Base-by-base conservation (phyloP, 2,888 invertebrate species). In the Ormyrus rosae region DNA sequence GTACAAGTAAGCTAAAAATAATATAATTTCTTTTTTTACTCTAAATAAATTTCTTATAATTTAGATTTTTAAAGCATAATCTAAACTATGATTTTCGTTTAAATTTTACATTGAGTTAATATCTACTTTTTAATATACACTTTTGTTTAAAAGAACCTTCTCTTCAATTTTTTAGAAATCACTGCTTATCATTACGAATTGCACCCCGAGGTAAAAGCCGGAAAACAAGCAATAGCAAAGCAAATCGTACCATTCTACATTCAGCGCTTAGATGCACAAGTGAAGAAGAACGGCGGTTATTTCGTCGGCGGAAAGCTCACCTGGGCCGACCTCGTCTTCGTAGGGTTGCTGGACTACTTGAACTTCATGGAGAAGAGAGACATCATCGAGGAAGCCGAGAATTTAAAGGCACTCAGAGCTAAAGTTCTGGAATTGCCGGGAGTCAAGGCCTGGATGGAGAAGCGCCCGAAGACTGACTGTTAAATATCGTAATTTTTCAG, bases 301-400 rank as follows among this genome's bases (percentile, higher is more conserved):
- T 91, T 94, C 81, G 93, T 88, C 11, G 85, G 86, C 0, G 87
- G 88, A 51, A 81, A 85, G 56, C 89, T 94, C 48, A 93, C 94
- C 56, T 94, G 94, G 94, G 94, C 94, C 75, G 95, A 95, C 88
- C 85, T 95, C 9, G 91, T 91, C 82, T 93, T 94, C 83, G 93
- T 93, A 74, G 93, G 92, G 79, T 90, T 93, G 83, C 89, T 93
- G 83, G 93, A 93, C 85, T 94, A 93, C 86, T 86, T 94, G 86
- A 93, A 93, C 86, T 91, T 89, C 85, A 93, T 94, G 92, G 90
- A 92, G 10, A 91, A 91, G 81, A 89, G 90, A 61, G 92, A 93
- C 85, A 88, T 94, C 61, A 88, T 93, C 79, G 93, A 92, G 81
- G 92, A 92, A 13, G 93, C 93, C 87, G 92, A 93, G 7, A 92